Percentiles rank a stretch among this genome's conserved stretches.
Conservation (phyloP, 2,888 invertebrate species). For the Ophion slaviceki region DNA sequence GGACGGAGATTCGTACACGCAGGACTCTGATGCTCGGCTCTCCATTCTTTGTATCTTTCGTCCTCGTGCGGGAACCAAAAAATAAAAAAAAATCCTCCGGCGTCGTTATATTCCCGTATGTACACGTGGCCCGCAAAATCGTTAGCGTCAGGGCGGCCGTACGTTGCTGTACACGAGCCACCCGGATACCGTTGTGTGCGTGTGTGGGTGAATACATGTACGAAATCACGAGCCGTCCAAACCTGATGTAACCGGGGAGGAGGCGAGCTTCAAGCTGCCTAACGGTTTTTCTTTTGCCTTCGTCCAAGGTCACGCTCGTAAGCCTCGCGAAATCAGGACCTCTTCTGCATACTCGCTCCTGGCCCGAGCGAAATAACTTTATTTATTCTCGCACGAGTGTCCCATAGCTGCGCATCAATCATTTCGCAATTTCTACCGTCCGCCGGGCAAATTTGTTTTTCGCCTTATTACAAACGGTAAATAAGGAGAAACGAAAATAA, state of each 20-base stretch:
- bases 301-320: slow-evolving; percentile 39
- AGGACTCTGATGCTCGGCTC: background rate
- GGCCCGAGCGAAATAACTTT: background rate
- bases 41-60: slow-evolving; percentile 19
- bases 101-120: no score
- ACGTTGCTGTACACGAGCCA: no score
- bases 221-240: background rate
- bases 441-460: no score
- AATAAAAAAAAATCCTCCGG: no score
- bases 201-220: background rate
- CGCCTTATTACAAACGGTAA: no score
- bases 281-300: slow-evolving; percentile 53
- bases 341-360: slow-evolving; percentile 15
- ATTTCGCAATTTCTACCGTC: background rate
- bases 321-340: slow-evolving; percentile 30
- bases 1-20: background rate
- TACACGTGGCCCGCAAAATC: no score
- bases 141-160: no score
- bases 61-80: background rate
- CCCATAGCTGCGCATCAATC: background rate
- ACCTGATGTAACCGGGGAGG: slow-evolving; percentile 54
- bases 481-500: no score
- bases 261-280: slow-evolving; percentile 40
- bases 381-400: background rate
- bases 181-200: background rate